Evolutionary conservation across 2,797 vertebrate genomes (phyloP).

Genomic region (Triplophysa yarkandensis): DNA sequence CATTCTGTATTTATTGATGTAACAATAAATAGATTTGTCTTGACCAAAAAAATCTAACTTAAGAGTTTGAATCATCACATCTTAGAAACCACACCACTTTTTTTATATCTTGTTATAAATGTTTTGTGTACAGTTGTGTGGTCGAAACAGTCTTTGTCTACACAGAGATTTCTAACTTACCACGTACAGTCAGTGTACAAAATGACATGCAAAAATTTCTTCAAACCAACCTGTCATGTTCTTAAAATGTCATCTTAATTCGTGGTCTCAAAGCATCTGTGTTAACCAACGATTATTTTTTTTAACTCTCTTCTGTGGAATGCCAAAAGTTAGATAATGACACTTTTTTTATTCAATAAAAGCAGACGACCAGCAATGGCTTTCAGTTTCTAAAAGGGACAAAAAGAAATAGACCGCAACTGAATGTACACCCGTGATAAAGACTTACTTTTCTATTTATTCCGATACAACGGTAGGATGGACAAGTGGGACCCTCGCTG

Average conservation of each 20-base stretch:
- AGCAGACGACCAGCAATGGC: too few relatives aligned
- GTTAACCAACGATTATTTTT: not conserved
- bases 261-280: not conserved
- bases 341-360: too few relatives aligned
- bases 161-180: slow-evolving; percentile 4
- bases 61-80: slow-evolving; percentile 4
- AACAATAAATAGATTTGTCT: slow-evolving; percentile 2
- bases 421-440: too few relatives aligned
- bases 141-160: slow-evolving; percentile 32
- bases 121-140: slow-evolving; percentile 6
- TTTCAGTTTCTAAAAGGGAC: too few relatives aligned
- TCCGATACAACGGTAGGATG: too few relatives aligned
- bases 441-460: too few relatives aligned
- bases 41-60: slow-evolving; percentile 4
- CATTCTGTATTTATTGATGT: slow-evolving; percentile 32
- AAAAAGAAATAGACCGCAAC: too few relatives aligned
- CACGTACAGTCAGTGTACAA: not conserved
- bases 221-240: not conserved
- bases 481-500: too few relatives aligned
- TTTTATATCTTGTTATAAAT: slow-evolving; percentile 13
- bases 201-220: not conserved
- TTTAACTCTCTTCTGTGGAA: not conserved
- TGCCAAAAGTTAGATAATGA: too few relatives aligned
- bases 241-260: not conserved
- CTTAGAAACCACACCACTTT: slow-evolving; percentile 11